A percentile compares a stretch with the other conserved stretches of the same genome.
Evolutionary conservation across 2,797 vertebrate genomes (phyloP).

Genomic region (Mionectes olivaceus): DNA sequence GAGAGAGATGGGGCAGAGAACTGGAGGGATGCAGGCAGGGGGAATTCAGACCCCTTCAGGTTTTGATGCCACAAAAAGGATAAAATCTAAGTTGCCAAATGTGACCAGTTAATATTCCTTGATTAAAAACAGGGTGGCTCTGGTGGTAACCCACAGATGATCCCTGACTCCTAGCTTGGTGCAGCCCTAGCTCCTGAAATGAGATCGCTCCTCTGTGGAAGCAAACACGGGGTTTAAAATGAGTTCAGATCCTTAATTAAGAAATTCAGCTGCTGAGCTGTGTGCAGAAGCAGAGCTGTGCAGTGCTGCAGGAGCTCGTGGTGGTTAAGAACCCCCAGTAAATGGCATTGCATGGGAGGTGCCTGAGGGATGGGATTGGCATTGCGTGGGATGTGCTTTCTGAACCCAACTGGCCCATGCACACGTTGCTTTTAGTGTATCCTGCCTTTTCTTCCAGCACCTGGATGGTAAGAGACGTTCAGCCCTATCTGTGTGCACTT

Average conservation of each 20-base stretch:
- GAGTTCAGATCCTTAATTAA: slow-evolving; percentile 61
- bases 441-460: not conserved
- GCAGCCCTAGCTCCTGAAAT: not conserved
- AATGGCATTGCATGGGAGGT: not conserved
- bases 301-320: not conserved
- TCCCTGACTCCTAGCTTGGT: not conserved
- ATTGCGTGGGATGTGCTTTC: not conserved
- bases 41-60: not conserved
- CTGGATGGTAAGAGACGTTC: not conserved
- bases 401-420: not conserved
- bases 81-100: not conserved
- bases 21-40: not conserved
- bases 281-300: not conserved
- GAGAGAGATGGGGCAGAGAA: fast-evolving
- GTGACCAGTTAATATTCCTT: not conserved
- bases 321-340: not conserved
- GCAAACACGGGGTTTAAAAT: not conserved
- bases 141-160: not conserved
- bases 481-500: not conserved
- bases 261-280: not conserved
- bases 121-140: not conserved
- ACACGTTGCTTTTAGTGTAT: not conserved
- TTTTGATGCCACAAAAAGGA: not conserved
- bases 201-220: not conserved
- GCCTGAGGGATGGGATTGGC: not conserved